These are phyloP conservation scores for Monoplex corrugatus DNA, from an alignment of 2,888 invertebrate genomes.

Conservation along the genomic window DNA sequence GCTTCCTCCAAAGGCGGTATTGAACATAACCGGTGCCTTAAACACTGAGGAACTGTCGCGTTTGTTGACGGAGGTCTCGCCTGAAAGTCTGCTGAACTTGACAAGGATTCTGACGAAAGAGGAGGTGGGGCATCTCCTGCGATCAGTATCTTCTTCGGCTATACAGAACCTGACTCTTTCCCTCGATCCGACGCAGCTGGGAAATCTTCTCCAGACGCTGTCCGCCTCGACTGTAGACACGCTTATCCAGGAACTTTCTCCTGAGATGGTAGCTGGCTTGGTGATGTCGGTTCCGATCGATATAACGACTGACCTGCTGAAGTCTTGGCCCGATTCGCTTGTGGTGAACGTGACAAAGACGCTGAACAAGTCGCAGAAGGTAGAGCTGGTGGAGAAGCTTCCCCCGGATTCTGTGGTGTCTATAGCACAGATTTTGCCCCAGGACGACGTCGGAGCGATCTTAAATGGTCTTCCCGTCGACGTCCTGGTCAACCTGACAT, in stretches of 20 bases:
- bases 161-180: not conserved
- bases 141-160: not conserved
- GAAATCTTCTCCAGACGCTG: not conserved
- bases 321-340: not conserved
- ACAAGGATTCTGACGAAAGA: not conserved
- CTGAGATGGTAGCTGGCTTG: not conserved
- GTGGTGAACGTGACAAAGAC: not conserved
- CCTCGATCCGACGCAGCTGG: not conserved
- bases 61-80: not conserved
- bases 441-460: not conserved
- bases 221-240: not conserved
- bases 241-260: not conserved
- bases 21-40: not conserved
- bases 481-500: not conserved
- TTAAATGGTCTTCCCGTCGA: not conserved
- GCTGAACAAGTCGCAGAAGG: not conserved
- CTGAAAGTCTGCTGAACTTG: conserved; percentile 37
- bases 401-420: not conserved
- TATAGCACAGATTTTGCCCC: not conserved
- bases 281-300: not conserved
- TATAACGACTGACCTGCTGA: not conserved
- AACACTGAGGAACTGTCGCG: not conserved
- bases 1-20: not conserved
- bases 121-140: not conserved
- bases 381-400: not conserved